A percentile compares a stretch with the other conserved stretches of the same genome.
Evolutionary conservation across 2,113 vertebrate species (phyloP).

Genomic region (Hucho hucho): DNA sequence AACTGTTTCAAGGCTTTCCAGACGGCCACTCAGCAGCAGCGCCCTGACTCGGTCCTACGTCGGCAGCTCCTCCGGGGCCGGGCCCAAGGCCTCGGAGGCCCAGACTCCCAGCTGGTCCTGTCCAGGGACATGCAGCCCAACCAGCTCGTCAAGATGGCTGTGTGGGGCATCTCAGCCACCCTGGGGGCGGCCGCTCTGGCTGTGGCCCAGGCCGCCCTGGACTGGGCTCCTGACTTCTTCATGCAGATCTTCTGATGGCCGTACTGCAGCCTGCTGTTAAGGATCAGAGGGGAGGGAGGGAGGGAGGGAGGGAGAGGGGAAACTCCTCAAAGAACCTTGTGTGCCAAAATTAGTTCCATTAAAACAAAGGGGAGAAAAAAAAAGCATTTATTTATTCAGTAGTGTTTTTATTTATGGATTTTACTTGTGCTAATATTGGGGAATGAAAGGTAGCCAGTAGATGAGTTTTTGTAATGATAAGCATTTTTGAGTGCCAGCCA

Average conservation of each 20-base stretch:
- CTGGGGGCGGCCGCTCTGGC: conserved; percentile 75
- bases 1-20: conserved; percentile 78
- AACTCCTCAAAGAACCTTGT: no score
- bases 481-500: no score
- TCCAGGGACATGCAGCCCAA: background rate
- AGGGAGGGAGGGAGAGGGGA: no score
- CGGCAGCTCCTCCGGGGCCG: background rate
- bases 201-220: conserved; percentile 73
- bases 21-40: conserved; percentile 73
- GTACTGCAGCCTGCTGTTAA: no score
- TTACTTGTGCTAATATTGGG: no score
- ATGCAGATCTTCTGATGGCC: conserved; percentile 75
- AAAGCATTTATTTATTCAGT: no score
- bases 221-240: conserved; percentile 75
- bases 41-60: conserved; percentile 76
- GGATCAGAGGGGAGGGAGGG: no score
- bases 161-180: conserved; percentile 80
- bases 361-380: no score
- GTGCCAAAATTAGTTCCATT: no score
- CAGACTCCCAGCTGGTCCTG: background rate
- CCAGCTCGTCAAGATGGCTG: conserved; percentile 73
- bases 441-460: no score
- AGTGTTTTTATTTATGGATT: no score
- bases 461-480: no score
- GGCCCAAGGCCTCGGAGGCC: background rate